phyloP scores from a whole-genome alignment of 2,113 vertebrate species.

The Apeltes quadracus region DNA sequence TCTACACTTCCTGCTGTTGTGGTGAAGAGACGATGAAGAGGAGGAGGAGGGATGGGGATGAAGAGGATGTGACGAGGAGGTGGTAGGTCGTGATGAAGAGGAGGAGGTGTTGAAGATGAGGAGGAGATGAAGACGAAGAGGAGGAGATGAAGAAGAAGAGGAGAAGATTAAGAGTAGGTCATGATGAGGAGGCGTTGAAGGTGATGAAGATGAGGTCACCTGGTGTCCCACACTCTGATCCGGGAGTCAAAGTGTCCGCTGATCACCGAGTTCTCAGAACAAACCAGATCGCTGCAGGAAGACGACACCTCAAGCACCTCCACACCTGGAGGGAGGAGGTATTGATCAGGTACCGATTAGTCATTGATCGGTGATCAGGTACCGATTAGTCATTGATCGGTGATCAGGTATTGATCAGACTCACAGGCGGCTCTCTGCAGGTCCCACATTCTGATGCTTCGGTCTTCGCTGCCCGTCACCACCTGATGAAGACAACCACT shows the following conservation, averaged over 20 bases:
- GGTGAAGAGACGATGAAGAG: neutral
- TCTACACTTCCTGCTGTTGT: too few relatives aligned
- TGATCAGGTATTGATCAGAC: conserved; percentile 32
- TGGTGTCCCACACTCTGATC: conserved; percentile 90
- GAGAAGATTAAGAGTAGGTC: neutral
- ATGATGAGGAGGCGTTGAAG: neutral
- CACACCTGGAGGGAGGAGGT: conserved; percentile 75
- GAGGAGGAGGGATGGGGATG: neutral
- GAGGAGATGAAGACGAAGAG: neutral
- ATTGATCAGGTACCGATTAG: neutral
- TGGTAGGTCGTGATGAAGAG: neutral
- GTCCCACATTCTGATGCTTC: conserved; percentile 89
- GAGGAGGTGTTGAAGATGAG: neutral
- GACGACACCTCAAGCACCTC: conserved; percentile 80
- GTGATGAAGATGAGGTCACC: conserved; percentile 67
- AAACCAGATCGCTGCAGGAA: conserved; percentile 89
- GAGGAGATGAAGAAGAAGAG: neutral
- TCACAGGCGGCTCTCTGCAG: conserved; percentile 85
- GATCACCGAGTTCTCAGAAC: conserved; percentile 83
- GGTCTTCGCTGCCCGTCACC: conserved; percentile 87
- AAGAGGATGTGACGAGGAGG: neutral
- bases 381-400: neutral
- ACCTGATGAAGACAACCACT: conserved; percentile 78
- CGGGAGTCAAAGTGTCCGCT: conserved; percentile 88
- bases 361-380: neutral